Evolutionary conservation across 2,113 vertebrate species (phyloP).

Genomic region (Pleuronectes platessa): DNA sequence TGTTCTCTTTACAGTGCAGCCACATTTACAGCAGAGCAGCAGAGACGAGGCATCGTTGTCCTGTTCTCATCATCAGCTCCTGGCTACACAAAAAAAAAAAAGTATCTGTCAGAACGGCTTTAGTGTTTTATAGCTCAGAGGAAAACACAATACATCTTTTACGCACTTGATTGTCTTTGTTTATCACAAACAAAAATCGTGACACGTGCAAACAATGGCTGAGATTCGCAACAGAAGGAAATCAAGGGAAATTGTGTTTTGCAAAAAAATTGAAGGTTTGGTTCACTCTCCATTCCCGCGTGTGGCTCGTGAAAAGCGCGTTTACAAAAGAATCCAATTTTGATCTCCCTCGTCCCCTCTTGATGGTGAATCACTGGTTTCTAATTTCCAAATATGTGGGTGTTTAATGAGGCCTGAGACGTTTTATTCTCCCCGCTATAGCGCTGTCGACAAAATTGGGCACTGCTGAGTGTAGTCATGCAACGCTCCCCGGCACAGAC

Average conservation of each 20-base stretch:
- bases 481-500: constrained; percentile 73
- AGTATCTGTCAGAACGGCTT: constrained; percentile 42
- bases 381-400: constrained; percentile 72
- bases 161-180: constrained; percentile 45
- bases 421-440: constrained; percentile 68
- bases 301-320: not conserved
- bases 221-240: constrained; percentile 3
- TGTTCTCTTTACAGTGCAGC: not conserved
- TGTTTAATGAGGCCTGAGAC: constrained; percentile 77
- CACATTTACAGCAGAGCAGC: not conserved
- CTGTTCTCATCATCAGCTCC: constrained; percentile 38
- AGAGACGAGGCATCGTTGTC: constrained; percentile 32
- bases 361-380: constrained; percentile 67
- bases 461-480: constrained; percentile 67
- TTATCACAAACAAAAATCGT: constrained; percentile 27
- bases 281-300: not conserved
- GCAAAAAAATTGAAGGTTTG: not conserved
- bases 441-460: constrained; percentile 70
- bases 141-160: constrained; percentile 48
- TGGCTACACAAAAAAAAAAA: constrained; percentile 17
- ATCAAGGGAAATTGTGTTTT: not conserved
- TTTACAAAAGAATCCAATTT: constrained; percentile 4
- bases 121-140: constrained; percentile 40
- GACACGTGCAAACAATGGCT: constrained; percentile 5
- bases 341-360: constrained; percentile 20